Evolutionary conservation across 2,113 vertebrate genomes (phyloP).

Genomic region (Oxygymnocypris stewartii): DNA sequence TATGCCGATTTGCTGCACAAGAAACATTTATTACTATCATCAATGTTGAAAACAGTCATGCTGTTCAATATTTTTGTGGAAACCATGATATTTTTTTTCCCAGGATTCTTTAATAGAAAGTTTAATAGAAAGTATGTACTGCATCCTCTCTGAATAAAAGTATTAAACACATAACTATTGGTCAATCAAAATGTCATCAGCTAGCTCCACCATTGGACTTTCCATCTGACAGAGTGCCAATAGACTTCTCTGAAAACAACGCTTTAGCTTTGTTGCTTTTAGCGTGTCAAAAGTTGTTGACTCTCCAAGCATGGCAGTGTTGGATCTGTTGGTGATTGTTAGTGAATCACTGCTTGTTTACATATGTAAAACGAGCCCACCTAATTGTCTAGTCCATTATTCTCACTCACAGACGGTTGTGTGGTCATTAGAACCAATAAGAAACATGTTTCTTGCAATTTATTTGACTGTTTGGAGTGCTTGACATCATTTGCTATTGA

Average conservation of each 20-base stretch:
- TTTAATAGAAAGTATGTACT: background rate
- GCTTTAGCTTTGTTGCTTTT: slow-evolving; percentile 51
- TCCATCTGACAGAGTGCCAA: slow-evolving; percentile 43
- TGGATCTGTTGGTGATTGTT: slow-evolving; percentile 38
- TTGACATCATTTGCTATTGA: background rate
- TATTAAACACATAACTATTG: background rate
- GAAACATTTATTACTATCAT: background rate
- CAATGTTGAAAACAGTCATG: background rate
- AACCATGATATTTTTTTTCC: background rate
- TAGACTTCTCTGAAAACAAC: slow-evolving; percentile 56
- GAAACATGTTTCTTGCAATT: background rate
- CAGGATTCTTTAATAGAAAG: background rate
- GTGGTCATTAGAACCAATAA: slow-evolving; percentile 13
- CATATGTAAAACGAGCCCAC: slow-evolving; percentile 58
- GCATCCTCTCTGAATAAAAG: background rate
- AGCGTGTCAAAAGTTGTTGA: slow-evolving; percentile 62
- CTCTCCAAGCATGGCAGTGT: slow-evolving; percentile 58
- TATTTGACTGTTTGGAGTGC: background rate
- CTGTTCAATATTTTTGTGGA: background rate
- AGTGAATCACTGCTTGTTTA: slow-evolving; percentile 56
- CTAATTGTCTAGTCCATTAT: slow-evolving; percentile 33
- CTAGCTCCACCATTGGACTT: background rate
- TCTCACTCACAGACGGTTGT: slow-evolving; percentile 27
- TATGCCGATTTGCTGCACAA: background rate
- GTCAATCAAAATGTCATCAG: background rate